Evolutionary conservation across 2,113 vertebrate species (phyloP).

Genomic region (Regulus satrapa): DNA sequence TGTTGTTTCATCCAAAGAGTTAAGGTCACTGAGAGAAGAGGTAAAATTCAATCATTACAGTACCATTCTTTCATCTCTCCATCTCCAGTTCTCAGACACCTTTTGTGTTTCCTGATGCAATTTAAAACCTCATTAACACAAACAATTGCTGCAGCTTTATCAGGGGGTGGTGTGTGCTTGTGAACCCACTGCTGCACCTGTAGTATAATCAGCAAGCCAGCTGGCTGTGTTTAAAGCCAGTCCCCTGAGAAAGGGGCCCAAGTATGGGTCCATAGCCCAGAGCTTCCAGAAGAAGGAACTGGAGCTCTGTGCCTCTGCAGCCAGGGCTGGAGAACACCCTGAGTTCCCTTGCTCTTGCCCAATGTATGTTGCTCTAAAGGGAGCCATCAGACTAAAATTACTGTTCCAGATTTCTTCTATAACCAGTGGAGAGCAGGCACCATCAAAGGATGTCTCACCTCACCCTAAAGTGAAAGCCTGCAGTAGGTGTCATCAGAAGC

Average conservation of each 20-base stretch:
- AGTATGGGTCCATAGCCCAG: fast-evolving
- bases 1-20: neutral
- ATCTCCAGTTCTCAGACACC: neutral
- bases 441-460: neutral
- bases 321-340: neutral
- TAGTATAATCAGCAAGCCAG: neutral
- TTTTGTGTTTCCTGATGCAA: neutral
- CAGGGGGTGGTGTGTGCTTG: neutral
- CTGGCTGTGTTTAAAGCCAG: neutral
- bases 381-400: neutral
- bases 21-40: neutral
- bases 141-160: neutral
- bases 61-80: neutral
- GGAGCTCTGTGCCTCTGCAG: neutral
- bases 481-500: neutral
- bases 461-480: neutral
- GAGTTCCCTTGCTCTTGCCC: neutral
- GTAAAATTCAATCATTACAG: neutral
- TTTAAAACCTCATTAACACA: neutral
- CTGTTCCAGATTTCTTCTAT: neutral
- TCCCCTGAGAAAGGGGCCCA: neutral
- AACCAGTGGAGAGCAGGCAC: neutral
- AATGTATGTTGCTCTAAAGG: neutral
- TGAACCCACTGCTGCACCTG: neutral
- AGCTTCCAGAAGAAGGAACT: neutral